Evolutionary conservation across 2,888 invertebrate genomes (phyloP).

Genomic region (Tenodera sinensis): DNA sequence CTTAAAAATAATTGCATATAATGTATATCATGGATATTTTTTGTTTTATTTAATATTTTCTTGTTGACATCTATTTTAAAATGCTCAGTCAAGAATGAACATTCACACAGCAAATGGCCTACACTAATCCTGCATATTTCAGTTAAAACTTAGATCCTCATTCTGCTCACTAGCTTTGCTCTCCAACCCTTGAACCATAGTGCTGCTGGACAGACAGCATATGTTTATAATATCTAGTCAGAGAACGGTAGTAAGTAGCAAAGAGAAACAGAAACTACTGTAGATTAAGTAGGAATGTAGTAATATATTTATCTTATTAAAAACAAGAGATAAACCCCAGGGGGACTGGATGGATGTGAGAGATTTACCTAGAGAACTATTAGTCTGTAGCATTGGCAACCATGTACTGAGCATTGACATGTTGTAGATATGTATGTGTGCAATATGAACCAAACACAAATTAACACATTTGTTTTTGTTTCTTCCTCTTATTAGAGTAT

Average conservation of each 20-base stretch:
- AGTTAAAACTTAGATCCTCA: not conserved
- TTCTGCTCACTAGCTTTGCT: not conserved
- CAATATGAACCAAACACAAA: slow-evolving; percentile 17
- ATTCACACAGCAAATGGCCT: slow-evolving; percentile 11
- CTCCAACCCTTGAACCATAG: not conserved
- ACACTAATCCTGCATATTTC: not conserved
- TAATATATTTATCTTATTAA: slow-evolving; percentile 14
- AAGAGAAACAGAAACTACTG: slow-evolving; percentile 11
- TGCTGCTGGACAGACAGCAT: not conserved
- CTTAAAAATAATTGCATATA: not conserved
- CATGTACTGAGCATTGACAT: slow-evolving; percentile 13
- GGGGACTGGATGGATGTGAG: slow-evolving; percentile 4
- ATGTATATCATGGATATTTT: not conserved
- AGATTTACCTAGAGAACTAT: not conserved
- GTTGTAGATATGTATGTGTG: slow-evolving; percentile 18
- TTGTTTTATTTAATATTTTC: not conserved
- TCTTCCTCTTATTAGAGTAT: not conserved
- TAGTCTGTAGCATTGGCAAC: slow-evolving; percentile 10
- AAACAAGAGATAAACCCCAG: slow-evolving; percentile 9
- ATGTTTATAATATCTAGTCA: slow-evolving; percentile 20
- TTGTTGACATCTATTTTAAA: not conserved
- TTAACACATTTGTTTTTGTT: slow-evolving; percentile 11
- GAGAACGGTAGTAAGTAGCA: slow-evolving; percentile 19
- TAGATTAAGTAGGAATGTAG: slow-evolving; percentile 15
- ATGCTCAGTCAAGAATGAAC: not conserved